Evolutionary conservation across 2,113 vertebrate genomes (phyloP).

Genomic region (mouse (Mus musculus)): GRCm39 chr2:98362001-98362500

Average conservation of each 20-base stretch:
- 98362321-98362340: neutral
- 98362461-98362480: neutral
- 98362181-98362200: neutral
- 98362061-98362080: neutral
- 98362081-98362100: neutral
- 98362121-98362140: neutral
- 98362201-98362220: neutral
- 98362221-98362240: neutral
- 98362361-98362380: neutral
- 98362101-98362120: neutral
- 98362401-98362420: neutral
- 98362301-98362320: neutral
- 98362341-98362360: neutral
- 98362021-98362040: neutral
- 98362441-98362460: neutral
- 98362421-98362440: neutral
- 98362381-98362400: neutral
- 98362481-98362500: neutral
- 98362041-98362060: neutral
- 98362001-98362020: neutral
- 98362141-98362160: neutral
- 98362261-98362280: neutral
- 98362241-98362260: neutral
- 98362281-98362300: slow-evolving; percentile 7
- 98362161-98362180: neutral